phyloP scores from a whole-genome alignment of 1,140 invertebrate species.

The Chrysopa pallens region DNA sequence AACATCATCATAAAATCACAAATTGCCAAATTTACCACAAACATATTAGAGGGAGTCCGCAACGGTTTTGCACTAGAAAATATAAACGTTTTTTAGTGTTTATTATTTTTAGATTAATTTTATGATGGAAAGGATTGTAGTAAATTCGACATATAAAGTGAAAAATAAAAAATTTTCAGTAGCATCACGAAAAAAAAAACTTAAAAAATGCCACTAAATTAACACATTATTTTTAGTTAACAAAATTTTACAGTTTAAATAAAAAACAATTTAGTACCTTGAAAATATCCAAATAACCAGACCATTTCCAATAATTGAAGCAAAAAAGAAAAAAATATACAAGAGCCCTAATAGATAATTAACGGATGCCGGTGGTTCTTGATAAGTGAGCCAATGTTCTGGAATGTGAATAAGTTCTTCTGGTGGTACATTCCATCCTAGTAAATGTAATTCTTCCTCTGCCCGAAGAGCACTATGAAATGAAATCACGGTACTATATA shows the following conservation, averaged over 20 bases:
- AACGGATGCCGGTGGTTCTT: constrained; percentile 60
- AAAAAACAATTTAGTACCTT: constrained; percentile 26
- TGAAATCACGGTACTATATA: too few relatives aligned
- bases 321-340: constrained; percentile 62
- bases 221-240: too few relatives aligned
- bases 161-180: neutral
- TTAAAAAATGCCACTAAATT: neutral
- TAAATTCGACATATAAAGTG: too few relatives aligned
- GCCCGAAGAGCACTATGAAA: neutral
- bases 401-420: constrained; percentile 59
- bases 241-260: neutral
- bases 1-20: constrained; percentile 78
- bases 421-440: constrained; percentile 59
- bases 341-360: constrained; percentile 67
- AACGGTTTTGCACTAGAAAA: constrained; percentile 56
- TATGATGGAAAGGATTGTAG: too few relatives aligned
- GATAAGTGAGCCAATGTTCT: constrained; percentile 64
- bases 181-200: too few relatives aligned
- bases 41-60: constrained; percentile 76
- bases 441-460: constrained; percentile 23
- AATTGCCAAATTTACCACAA: constrained; percentile 72
- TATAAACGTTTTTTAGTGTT: neutral
- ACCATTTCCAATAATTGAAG: constrained; percentile 65
- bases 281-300: constrained; percentile 80
- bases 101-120: too few relatives aligned